Base-by-base conservation (phyloP, 2,888 invertebrate species). In the Amblyteles armatorius region DNA sequence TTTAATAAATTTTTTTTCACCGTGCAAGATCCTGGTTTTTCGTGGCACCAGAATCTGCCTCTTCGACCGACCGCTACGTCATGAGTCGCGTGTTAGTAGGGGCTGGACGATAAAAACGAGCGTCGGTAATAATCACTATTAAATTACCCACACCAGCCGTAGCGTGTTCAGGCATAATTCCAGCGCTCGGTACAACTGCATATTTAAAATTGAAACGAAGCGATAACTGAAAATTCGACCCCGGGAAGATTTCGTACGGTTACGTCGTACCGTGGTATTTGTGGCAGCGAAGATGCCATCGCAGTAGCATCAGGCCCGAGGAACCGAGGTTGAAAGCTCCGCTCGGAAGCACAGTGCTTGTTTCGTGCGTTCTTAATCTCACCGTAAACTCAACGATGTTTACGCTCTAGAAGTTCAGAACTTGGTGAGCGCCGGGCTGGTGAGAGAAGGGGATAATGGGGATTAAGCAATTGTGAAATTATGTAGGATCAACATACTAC, bases 381-480 rank as follows among this genome's bases (percentile, higher is more conserved):
- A 74, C 63, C 63, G 65, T 50, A 7, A 65, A 76, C 65, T 50
- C 33, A 33, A 65, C 63, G 74, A 65, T 76, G 74, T 65, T 76
- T 76, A 50, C 57, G 65, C 48, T 76, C 33, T 33, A 11, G 19
- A 50, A 63, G 65, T 48, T 29, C 22, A 50, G n/a, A 76, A 50
- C 50, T 76, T 65, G 36, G 33, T n/a, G 16, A 63, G 33, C 13
- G 19, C 11, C 33, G 65, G 36, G 63, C 29, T 5, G 13, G 22
- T 26, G 57, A 48, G 44, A 63, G 48, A 44, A 36, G 48, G 36
- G 36, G 29, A 65, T 63, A 65, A 63, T 33, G 16, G 65, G 26
- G 74, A 76, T 76, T 65, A 76, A 76, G 65, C 65, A 65, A 52
- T 76, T 36, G 50, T 16, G 74, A 50, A 63, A 76, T 76, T 65